These are phyloP conservation scores for Galerucella pusilla DNA, from an alignment of 2,888 invertebrate species.

Conservation along the genomic window DNA sequence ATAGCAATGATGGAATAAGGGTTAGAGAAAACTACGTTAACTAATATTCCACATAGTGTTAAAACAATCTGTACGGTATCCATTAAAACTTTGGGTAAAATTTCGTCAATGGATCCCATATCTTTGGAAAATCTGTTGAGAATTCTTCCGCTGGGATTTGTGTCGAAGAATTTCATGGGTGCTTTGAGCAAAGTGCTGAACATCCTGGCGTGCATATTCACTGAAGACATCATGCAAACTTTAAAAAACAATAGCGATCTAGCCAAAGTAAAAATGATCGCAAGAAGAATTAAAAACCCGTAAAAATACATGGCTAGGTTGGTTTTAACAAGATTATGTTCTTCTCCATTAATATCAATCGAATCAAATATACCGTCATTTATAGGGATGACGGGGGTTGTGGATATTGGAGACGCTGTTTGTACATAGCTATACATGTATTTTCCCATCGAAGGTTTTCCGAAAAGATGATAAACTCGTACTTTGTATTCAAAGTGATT, in stretches of 20 bases:
- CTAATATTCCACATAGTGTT: conserved; percentile 75
- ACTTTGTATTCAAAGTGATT: neutral
- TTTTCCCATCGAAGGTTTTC: neutral
- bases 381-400: neutral
- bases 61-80: conserved; percentile 74
- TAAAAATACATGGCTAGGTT: conserved; percentile 65
- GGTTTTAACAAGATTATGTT: conserved; percentile 42
- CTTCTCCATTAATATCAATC: neutral
- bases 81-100: conserved; percentile 73
- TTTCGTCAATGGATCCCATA: conserved; percentile 81
- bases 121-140: conserved; percentile 87
- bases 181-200: conserved; percentile 74
- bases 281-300: conserved; percentile 68
- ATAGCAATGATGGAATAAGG: conserved; percentile 74
- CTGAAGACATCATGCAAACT: conserved; percentile 81
- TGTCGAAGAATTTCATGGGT: conserved; percentile 81
- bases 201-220: conserved; percentile 80
- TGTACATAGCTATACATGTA: neutral
- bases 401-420: neutral
- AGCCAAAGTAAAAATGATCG: conserved; percentile 70
- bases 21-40: conserved; percentile 76
- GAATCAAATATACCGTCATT: conserved; percentile 10
- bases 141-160: conserved; percentile 83
- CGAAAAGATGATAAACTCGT: neutral
- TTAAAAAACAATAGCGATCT: conserved; percentile 78